Base-by-base conservation (phyloP, 2,888 invertebrate species). In the Danaus chrysippus region DNA sequence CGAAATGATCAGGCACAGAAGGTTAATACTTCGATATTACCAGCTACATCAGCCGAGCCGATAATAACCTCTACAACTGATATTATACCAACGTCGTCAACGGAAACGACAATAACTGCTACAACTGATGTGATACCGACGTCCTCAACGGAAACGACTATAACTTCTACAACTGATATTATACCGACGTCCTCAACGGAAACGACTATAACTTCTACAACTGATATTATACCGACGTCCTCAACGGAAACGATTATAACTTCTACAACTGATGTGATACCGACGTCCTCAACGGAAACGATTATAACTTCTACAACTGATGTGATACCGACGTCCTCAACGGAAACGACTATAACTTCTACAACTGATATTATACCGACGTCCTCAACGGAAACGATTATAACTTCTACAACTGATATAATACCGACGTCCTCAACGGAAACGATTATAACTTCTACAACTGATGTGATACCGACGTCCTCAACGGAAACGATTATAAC, bases 341-440 rank as follows among this genome's bases (percentile, higher is more conserved):
- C 86, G 3, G 81, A 82, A 68, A 75, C 80, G n/a, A 80, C 81
- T 65, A 74, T 83, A 34, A 82, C 90, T 70, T 83, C 91, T 0
- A 86, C 86, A 55, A 74, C 88, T 0, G 72, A 71, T 6, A 5
- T 43, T 1, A n/a, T 3, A 3, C n/a, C 43, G 6, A 43, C 43
- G 3, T 43, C n/a, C 1, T n/a, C n/a, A 43, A 43, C 43, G 12
- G 43, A 43, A n/a, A n/a, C 43, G n/a, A 11, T 9, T 11, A 11
- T n/a, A 43, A 43, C 43, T 3, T 1, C 43, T n/a, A n/a, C 43
- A 3, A 2, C 43, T n/a, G 43, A 43, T 43, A 3, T n/a, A 9
- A n/a, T 5, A 12, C n/a, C 43, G 6, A 43, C 11, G 3, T 9
- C 43, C 0, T n/a, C n/a, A 43, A 43, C 43, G 43, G 46, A 46